A percentile compares a stretch with the other conserved stretches of the same genome.
Conservation (phyloP, 2,797 vertebrate species). For the Cynopterus sphinx region DNA sequence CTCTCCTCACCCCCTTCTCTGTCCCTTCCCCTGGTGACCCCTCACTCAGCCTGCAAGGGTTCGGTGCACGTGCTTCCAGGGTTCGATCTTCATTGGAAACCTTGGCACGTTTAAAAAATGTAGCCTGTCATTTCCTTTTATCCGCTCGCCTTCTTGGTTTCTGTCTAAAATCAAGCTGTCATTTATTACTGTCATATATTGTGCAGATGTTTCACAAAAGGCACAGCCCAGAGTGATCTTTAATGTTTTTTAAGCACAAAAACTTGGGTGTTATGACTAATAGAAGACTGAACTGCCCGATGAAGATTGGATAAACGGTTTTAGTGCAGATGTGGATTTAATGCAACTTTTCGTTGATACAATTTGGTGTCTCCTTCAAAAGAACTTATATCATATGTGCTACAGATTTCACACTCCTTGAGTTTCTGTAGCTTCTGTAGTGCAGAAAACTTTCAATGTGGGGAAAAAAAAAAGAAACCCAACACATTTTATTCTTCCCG, state of each 20-base stretch:
- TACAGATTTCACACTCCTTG: not conserved
- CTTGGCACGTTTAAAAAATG: not conserved
- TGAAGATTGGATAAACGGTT: not conserved
- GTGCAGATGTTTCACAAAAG: not conserved
- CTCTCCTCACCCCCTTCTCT: accelerated
- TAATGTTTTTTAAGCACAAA: not conserved
- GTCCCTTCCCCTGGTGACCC: not conserved
- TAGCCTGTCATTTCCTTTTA: not conserved
- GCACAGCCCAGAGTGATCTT: no score
- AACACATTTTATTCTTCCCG: not conserved
- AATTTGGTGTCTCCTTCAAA: not conserved
- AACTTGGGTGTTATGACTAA: not conserved
- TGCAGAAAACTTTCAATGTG: conserved; percentile 18
- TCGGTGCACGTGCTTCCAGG: accelerated
- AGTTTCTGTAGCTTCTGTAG: not conserved
- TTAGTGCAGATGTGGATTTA: not conserved
- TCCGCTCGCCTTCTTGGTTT: not conserved
- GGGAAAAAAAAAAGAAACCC: not conserved
- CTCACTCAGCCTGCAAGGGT: not conserved
- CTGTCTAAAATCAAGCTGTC: not conserved
- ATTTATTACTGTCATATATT: accelerated
- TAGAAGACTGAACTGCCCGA: not conserved
- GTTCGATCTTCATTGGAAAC: not conserved
- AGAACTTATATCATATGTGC: not conserved
- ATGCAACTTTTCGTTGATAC: not conserved